Percentiles rank a stretch among this genome's conserved stretches.
These are phyloP conservation scores for Fukomys damarensis DNA, from an alignment of 2,113 vertebrate genomes.

Conservation along the genomic window DNA sequence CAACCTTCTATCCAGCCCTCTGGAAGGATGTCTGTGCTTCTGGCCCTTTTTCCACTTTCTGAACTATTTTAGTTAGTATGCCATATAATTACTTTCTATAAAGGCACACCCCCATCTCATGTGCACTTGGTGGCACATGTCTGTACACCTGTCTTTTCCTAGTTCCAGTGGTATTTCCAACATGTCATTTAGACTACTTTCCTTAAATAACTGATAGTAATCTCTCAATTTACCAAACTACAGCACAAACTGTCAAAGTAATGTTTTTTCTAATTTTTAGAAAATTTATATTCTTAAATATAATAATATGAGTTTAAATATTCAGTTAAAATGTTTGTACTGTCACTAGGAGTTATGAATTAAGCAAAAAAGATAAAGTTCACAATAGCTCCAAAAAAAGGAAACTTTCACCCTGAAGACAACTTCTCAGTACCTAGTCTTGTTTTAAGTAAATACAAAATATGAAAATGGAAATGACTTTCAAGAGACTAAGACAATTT, in stretches of 20 bases:
- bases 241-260: neutral
- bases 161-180: neutral
- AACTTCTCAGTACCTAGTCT: neutral
- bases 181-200: neutral
- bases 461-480: neutral
- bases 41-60: neutral
- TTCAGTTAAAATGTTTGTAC: neutral
- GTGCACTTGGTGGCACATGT: neutral
- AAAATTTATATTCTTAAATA: conserved; percentile 32
- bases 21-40: neutral
- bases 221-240: conserved; percentile 15
- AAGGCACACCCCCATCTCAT: neutral
- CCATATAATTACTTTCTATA: neutral
- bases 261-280: conserved; percentile 28
- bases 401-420: neutral
- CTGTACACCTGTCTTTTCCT: neutral
- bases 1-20: neutral
- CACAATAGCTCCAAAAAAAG: neutral
- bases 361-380: neutral
- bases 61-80: neutral
- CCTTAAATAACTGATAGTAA: neutral
- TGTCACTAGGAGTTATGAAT: neutral
- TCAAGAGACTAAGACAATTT: neutral
- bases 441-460: neutral
- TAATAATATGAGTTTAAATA: neutral